A percentile compares a stretch with the other conserved stretches of the same genome.
Evolutionary conservation across 2,888 invertebrate species (phyloP).

Genomic region (Shargacucullia verbasci): DNA sequence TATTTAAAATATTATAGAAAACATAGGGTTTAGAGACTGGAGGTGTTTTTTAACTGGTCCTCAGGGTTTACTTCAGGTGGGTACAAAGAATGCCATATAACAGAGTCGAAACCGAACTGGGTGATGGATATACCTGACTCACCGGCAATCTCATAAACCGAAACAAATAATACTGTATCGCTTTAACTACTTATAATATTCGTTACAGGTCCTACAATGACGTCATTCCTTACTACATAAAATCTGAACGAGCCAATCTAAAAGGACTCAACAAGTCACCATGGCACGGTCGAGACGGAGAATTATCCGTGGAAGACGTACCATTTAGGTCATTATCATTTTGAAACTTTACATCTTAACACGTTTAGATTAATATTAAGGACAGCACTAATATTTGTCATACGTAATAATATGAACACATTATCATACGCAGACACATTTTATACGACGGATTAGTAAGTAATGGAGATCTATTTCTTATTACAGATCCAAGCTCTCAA

Average conservation of each 20-base stretch:
- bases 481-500: slow-evolving; percentile 88
- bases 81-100: too few relatives aligned
- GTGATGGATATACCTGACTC: too few relatives aligned
- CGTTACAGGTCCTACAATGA: slow-evolving; percentile 88
- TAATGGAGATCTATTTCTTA: background rate
- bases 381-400: slow-evolving; percentile 9
- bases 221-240: slow-evolving; percentile 89
- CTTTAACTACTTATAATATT: background rate
- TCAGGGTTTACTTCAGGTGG: too few relatives aligned
- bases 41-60: too few relatives aligned
- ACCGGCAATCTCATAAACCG: too few relatives aligned
- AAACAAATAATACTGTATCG: too few relatives aligned
- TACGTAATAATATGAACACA: slow-evolving; percentile 5
- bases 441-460: too few relatives aligned
- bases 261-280: slow-evolving; percentile 80
- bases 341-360: background rate
- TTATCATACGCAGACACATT: too few relatives aligned
- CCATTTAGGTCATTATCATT: slow-evolving; percentile 80
- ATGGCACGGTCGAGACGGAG: slow-evolving; percentile 90
- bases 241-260: slow-evolving; percentile 89
- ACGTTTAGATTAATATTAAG: slow-evolving; percentile 12
- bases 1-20: too few relatives aligned
- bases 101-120: too few relatives aligned
- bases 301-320: slow-evolving; percentile 90
- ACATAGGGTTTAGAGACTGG: too few relatives aligned